phyloP scores from a whole-genome alignment of 64 coral and sea anemone species.

The Acropora yongei region DNA sequence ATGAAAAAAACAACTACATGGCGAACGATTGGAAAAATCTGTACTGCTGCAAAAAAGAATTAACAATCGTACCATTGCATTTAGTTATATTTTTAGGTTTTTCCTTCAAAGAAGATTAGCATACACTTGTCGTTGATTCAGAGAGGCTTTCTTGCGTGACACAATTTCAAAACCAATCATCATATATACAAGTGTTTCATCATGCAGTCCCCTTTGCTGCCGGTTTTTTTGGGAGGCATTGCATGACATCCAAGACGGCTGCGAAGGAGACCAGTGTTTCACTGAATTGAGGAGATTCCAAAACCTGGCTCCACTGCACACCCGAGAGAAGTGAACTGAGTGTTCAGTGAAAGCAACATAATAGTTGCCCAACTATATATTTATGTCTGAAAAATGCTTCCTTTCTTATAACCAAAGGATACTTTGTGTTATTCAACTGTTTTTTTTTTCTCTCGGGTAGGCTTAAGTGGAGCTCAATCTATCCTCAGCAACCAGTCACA shows the following conservation, averaged over 20 bases:
- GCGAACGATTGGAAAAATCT: too few species aligned
- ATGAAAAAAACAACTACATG: too few species aligned
- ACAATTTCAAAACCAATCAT: slow-evolving; percentile 49
- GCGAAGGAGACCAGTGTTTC: not conserved
- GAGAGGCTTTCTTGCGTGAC: slow-evolving; percentile 14
- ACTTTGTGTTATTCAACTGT: too few species aligned
- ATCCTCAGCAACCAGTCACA: slow-evolving; percentile 98
- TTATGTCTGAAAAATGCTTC: too few species aligned
- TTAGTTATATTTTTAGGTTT: not conserved
- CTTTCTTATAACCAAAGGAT: not conserved
- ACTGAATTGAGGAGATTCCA: not conserved
- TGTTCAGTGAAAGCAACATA: not conserved
- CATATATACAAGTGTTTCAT: slow-evolving; percentile 9
- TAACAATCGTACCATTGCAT: too few species aligned
- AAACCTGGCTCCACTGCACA: not conserved
- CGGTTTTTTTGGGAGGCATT: too few species aligned
- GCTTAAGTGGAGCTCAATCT: slow-evolving; percentile 57
- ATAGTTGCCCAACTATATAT: not conserved
- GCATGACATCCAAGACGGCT: too few species aligned
- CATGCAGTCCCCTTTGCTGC: too few species aligned
- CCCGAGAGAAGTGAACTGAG: not conserved
- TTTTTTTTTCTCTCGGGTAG: not conserved
- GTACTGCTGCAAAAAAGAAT: too few species aligned
- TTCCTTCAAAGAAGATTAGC: not conserved
- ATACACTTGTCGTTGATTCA: slow-evolving; percentile 10